A percentile compares a stretch with the other conserved stretches of the same genome.
Conservation (phyloP, 2,888 invertebrate species). For the Agrochola circellaris region DNA sequence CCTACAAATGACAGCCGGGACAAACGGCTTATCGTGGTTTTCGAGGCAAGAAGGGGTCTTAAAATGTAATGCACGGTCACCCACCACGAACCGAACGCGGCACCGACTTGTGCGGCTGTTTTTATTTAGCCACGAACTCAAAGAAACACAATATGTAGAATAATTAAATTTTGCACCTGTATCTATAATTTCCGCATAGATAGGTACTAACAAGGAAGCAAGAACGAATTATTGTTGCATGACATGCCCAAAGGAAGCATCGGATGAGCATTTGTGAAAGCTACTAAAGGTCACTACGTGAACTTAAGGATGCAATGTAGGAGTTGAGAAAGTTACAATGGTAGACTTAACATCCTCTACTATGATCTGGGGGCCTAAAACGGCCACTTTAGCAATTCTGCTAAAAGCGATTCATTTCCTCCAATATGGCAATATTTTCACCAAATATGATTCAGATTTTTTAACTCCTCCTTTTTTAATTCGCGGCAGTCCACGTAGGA, state of each 20-base stretch:
- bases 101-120: not conserved
- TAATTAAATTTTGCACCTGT: conserved; percentile 11
- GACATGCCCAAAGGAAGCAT: conserved; percentile 41
- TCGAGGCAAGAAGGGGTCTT: not conserved
- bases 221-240: conserved; percentile 22
- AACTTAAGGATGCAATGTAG: conserved; percentile 32
- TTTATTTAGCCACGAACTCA: not conserved
- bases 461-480: too few relatives aligned
- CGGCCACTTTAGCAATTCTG: too few relatives aligned
- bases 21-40: not conserved
- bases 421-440: too few relatives aligned
- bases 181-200: not conserved
- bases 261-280: conserved; percentile 51
- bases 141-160: not conserved
- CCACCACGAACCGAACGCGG: too few relatives aligned
- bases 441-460: too few relatives aligned
- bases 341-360: not conserved
- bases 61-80: not conserved
- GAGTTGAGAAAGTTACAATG: conserved; percentile 31
- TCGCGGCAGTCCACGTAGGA: too few relatives aligned
- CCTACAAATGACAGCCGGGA: not conserved
- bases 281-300: conserved; percentile 35
- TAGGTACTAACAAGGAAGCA: conserved; percentile 2
- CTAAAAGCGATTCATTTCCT: too few relatives aligned
- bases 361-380: too few relatives aligned